These are phyloP conservation scores for Blomia tropicalis DNA, from an alignment of 2,888 invertebrate species.

Conservation along the genomic window DNA sequence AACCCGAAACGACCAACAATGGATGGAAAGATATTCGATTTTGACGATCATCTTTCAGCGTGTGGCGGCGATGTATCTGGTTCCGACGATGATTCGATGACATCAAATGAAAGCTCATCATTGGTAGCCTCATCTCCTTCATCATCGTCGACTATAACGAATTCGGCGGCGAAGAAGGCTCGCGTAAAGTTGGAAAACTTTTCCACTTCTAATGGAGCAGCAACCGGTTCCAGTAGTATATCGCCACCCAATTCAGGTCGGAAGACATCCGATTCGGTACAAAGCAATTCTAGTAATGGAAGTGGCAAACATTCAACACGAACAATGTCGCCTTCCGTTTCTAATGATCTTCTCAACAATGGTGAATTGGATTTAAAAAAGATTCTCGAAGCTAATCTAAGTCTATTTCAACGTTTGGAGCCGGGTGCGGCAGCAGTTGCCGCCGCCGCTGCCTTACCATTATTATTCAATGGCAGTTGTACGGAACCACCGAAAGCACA, in stretches of 20 bases:
- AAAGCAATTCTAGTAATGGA: neutral
- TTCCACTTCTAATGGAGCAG: neutral
- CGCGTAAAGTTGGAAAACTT: constrained; percentile 25
- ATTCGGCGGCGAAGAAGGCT: constrained; percentile 18
- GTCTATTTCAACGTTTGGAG: neutral
- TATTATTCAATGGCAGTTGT: neutral
- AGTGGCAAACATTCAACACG: neutral
- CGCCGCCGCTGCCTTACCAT: neutral
- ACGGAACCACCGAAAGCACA: constrained; percentile 22
- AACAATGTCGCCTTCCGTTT: neutral
- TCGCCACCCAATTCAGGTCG: neutral
- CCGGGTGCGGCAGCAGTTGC: neutral
- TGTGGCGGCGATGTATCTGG: constrained; percentile 2
- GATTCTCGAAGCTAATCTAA: constrained; percentile 2
- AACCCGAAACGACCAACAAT: neutral
- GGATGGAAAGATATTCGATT: neutral
- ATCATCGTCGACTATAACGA: constrained; percentile 3
- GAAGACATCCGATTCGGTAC: neutral
- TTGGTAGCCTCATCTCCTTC: constrained; percentile 13
- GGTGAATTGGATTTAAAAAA: neutral
- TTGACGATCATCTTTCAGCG: neutral
- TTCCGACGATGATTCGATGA: constrained; percentile 20
- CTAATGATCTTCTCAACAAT: neutral
- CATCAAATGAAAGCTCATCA: constrained; percentile 19
- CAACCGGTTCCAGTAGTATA: neutral